phyloP scores from a whole-genome alignment of 2,797 vertebrate species.

The Psittacula echo region DNA sequence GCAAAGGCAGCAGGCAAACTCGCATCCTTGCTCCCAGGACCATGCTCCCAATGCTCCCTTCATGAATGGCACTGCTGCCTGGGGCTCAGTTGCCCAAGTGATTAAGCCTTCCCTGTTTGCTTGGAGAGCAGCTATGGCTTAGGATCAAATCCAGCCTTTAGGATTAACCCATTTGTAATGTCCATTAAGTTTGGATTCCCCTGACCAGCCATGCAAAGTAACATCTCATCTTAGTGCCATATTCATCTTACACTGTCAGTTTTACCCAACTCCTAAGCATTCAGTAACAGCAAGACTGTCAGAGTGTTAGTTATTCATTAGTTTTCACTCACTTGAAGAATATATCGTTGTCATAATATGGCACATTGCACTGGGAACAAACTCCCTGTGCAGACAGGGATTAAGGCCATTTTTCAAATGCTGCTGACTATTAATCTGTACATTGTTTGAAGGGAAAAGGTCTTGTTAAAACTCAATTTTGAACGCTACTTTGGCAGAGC shows the following conservation, averaged over 20 bases:
- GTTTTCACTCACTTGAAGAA: constrained; percentile 52
- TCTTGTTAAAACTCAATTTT: background rate
- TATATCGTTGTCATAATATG: constrained; percentile 60
- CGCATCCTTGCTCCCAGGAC: background rate
- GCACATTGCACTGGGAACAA: constrained; percentile 47
- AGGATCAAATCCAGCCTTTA: constrained; percentile 1
- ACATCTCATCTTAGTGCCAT: background rate
- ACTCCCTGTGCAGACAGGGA: constrained; percentile 15
- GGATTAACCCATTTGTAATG: constrained; percentile 29
- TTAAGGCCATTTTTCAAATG: constrained; percentile 53
- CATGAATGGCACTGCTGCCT: background rate
- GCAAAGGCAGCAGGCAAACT: background rate
- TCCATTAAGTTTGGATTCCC: constrained; percentile 8
- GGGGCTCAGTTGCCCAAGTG: background rate
- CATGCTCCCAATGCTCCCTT: background rate
- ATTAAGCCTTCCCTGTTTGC: background rate
- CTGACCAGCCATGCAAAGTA: constrained; percentile 13
- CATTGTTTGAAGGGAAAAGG: constrained; percentile 33
- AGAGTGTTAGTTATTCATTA: constrained; percentile 52
- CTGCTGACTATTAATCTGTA: constrained; percentile 42
- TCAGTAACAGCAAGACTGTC: constrained; percentile 37
- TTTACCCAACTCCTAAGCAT: constrained; percentile 22
- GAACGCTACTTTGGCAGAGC: background rate
- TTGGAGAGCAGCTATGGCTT: background rate
- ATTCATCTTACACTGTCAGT: constrained; percentile 47